Conservation (phyloP, 2,797 vertebrate genomes). For the Allobates femoralis region DNA sequence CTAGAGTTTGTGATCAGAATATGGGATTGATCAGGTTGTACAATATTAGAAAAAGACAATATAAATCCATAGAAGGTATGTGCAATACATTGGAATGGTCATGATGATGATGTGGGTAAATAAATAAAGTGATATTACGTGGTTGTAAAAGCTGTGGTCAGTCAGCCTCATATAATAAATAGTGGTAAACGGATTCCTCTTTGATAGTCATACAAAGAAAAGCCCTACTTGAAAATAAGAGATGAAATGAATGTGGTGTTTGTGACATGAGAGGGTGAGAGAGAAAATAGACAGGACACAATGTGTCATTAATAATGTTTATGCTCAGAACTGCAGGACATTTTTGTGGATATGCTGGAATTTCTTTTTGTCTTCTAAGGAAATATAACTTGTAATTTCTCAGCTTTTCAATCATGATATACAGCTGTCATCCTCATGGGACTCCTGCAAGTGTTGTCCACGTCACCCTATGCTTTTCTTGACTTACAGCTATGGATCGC, state of each 20-base stretch:
- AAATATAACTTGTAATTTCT: slow-evolving; percentile 39
- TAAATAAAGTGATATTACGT: slow-evolving; percentile 1
- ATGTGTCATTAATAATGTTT: slow-evolving; percentile 37
- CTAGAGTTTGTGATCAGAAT: not conserved
- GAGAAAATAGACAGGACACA: slow-evolving; percentile 53
- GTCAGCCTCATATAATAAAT: slow-evolving; percentile 26
- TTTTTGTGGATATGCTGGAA: slow-evolving; percentile 57
- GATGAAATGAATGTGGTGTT: slow-evolving; percentile 31
- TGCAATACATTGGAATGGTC: not conserved
- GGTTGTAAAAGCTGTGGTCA: not conserved
- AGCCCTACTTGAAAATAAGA: slow-evolving; percentile 16
- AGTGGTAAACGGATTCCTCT: not conserved
- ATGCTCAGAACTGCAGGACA: slow-evolving; percentile 19
- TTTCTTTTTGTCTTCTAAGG: slow-evolving; percentile 31
- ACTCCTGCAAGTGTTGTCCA: slow-evolving; percentile 35
- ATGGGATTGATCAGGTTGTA: not conserved
- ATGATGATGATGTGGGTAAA: not conserved
- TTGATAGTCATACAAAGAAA: slow-evolving; percentile 25
- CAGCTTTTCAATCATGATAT: slow-evolving; percentile 57
- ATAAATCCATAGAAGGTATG: not conserved
- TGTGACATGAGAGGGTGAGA: slow-evolving; percentile 49
- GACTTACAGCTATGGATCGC: not conserved
- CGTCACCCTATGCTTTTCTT: not conserved
- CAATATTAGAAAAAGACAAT: not conserved
- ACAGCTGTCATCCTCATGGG: slow-evolving; percentile 32